These are phyloP conservation scores for Drosophila hamatofila DNA, from an alignment of 2,888 invertebrate species.

Conservation along the genomic window DNA sequence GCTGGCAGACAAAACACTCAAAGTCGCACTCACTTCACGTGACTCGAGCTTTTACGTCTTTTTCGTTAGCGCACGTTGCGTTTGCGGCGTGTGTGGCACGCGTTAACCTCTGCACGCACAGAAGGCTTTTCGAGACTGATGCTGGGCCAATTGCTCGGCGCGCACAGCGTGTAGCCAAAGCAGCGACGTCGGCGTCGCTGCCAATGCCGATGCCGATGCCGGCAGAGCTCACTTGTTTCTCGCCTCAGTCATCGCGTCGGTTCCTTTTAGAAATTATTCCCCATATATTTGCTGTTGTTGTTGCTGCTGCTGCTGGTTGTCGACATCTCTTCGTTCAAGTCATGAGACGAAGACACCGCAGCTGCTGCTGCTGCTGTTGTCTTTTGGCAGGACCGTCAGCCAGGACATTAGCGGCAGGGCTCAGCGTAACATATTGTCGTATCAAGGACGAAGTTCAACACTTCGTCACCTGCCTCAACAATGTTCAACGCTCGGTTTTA, in stretches of 20 bases:
- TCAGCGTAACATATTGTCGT: constrained; percentile 75
- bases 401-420: constrained; percentile 37
- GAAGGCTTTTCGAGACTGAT: constrained; percentile 78
- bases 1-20: constrained; percentile 1
- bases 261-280: constrained; percentile 11
- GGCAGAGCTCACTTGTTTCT: constrained; percentile 32
- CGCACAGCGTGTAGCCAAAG: constrained; percentile 46
- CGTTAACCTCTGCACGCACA: constrained; percentile 78
- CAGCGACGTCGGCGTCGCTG: not conserved
- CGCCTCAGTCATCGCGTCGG: constrained; percentile 23
- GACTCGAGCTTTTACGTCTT: constrained; percentile 48
- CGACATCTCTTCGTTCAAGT: constrained; percentile 57
- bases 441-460: constrained; percentile 80
- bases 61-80: constrained; percentile 58
- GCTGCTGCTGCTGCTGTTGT: constrained; percentile 27
- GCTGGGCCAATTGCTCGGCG: constrained; percentile 48
- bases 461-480: constrained; percentile 67
- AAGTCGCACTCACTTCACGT: constrained; percentile 57
- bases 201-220: not conserved
- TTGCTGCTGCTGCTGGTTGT: not conserved
- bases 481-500: constrained; percentile 28
- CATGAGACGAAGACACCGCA: constrained; percentile 56
- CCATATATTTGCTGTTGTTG: not conserved
- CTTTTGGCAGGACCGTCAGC: constrained; percentile 36
- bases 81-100: constrained; percentile 71